Percentiles rank a stretch among this genome's conserved stretches.
These are phyloP conservation scores for Allolobophora icterica DNA, from an alignment of 2,888 invertebrate species.

Conservation along the genomic window DNA sequence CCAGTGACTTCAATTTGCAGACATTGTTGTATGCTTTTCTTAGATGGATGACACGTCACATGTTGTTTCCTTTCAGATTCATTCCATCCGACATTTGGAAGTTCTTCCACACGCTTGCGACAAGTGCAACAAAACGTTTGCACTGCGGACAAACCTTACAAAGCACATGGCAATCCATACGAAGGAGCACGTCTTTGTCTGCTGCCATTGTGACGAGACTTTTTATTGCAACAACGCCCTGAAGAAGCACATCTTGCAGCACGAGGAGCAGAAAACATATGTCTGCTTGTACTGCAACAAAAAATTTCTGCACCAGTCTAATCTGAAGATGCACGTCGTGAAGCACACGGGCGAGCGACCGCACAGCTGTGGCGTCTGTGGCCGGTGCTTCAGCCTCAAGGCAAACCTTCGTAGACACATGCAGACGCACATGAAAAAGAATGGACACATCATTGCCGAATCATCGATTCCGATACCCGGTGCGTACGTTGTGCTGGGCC, in stretches of 20 bases:
- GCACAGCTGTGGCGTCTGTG: conserved; percentile 22
- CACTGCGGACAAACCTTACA: not conserved
- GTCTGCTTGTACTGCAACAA: not conserved
- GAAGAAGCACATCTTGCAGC: not conserved
- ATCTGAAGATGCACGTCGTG: conserved; percentile 22
- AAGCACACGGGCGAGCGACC: conserved; percentile 13
- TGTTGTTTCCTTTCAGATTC: not conserved
- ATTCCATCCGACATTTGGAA: conserved; percentile 3
- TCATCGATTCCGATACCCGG: conserved; percentile 12
- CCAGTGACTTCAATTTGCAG: not conserved
- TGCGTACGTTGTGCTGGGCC: not conserved
- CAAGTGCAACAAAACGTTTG: conserved; percentile 19
- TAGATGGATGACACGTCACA: not conserved
- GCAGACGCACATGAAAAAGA: conserved; percentile 12
- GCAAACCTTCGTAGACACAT: not conserved
- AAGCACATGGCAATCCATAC: not conserved
- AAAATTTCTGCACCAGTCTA: conserved; percentile 11
- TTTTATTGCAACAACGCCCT: not conserved
- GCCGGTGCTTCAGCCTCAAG: conserved; percentile 27
- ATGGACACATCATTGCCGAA: conserved; percentile 15
- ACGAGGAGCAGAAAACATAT: conserved; percentile 6
- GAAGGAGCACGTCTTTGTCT: not conserved
- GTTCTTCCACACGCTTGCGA: not conserved
- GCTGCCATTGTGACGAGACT: not conserved
- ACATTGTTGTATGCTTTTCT: not conserved